These are phyloP conservation scores for Rhinopomastus cyanomelas DNA, from an alignment of 2,113 vertebrate genomes.

Conservation along the genomic window DNA sequence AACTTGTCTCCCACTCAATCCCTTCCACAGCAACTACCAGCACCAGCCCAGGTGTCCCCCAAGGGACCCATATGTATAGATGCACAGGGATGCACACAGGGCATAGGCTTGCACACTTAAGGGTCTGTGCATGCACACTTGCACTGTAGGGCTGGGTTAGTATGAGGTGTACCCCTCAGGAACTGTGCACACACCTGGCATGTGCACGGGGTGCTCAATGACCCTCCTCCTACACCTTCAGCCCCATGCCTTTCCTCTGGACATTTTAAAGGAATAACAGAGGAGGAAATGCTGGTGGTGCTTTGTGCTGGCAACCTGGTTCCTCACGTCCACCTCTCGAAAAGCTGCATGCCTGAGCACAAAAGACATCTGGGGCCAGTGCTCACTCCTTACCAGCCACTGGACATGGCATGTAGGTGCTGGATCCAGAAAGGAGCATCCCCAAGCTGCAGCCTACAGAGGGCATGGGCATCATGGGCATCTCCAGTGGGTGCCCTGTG, in stretches of 20 bases:
- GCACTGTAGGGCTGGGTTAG: not conserved
- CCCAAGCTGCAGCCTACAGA: not conserved
- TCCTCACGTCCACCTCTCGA: rapidly evolving
- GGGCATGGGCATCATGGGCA: not conserved
- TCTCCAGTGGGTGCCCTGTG: not conserved
- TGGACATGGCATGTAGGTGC: rapidly evolving
- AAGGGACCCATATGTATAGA: rapidly evolving
- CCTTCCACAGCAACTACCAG: rapidly evolving
- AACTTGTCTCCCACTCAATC: not conserved
- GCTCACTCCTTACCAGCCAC: not conserved
- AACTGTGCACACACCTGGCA: not conserved
- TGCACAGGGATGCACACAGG: not conserved
- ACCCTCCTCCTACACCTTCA: not conserved
- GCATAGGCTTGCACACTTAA: rapidly evolving
- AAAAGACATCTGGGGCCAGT: not conserved
- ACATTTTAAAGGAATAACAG: rapidly evolving
- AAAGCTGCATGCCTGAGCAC: not conserved
- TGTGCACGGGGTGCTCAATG: not conserved
- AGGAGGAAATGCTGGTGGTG: not conserved
- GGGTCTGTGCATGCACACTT: not conserved
- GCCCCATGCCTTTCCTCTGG: not conserved
- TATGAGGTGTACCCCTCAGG: rapidly evolving
- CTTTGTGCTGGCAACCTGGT: rapidly evolving
- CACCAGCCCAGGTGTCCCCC: not conserved
- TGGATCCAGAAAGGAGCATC: rapidly evolving